A percentile compares a stretch with the other conserved stretches of the same genome.
Conservation (phyloP, 1,140 invertebrate species). For the Ceratoteleas bidentatus region DNA sequence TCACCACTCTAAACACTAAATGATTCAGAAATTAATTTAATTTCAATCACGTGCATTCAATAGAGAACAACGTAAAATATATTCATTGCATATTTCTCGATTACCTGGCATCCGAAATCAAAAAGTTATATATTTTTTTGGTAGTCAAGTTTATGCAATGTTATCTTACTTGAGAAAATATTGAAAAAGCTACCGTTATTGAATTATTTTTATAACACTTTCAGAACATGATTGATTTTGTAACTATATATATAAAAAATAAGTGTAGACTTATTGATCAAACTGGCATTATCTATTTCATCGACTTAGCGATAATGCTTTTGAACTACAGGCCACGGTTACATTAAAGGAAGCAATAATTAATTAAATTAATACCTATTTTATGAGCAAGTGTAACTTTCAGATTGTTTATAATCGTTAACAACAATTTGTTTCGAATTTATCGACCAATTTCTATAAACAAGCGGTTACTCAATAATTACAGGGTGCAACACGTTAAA, state of each 20-base stretch:
- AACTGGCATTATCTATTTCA: background rate
- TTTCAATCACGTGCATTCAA: background rate
- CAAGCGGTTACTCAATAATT: no score
- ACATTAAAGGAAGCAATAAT: background rate
- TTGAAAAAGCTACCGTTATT: background rate
- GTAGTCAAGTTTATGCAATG: background rate
- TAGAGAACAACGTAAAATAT: no score
- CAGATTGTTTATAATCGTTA: background rate
- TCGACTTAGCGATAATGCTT: background rate
- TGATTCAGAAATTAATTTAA: background rate
- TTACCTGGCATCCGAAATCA: no score
- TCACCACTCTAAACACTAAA: background rate
- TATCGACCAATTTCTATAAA: no score
- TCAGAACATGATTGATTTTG: background rate
- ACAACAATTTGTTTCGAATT: no score
- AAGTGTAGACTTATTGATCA: background rate
- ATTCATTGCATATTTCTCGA: no score
- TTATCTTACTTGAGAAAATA: background rate
- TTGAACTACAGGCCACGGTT: background rate
- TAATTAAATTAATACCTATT: no score
- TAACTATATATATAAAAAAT: background rate
- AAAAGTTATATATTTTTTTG: background rate
- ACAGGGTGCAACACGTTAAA: no score
- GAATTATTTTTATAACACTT: background rate
- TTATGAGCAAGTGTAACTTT: background rate